Percentiles rank a stretch among this genome's conserved stretches.
Evolutionary conservation across 2,888 invertebrate species (phyloP).

Genomic region (Arrhopalites spinosus): DNA sequence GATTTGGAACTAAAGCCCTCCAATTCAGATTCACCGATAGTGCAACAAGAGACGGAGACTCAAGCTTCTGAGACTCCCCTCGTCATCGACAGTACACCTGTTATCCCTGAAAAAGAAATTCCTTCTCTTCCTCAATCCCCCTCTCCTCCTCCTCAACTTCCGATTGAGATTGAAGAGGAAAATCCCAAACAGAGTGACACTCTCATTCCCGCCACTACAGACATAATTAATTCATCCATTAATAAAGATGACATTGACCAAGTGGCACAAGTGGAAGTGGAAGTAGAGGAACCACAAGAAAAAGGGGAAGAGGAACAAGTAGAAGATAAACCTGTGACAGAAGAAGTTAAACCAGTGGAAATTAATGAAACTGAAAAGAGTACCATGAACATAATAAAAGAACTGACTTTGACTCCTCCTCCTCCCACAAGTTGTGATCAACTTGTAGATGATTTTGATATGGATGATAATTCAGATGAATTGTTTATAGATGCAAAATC

Average conservation of each 20-base stretch:
- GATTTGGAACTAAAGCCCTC: too few relatives aligned
- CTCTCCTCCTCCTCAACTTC: too few relatives aligned
- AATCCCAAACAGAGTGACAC: background rate
- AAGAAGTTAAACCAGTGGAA: background rate
- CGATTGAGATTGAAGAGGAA: background rate
- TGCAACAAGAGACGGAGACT: too few relatives aligned
- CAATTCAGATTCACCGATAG: too few relatives aligned
- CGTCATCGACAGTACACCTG: too few relatives aligned
- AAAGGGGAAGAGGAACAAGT: too few relatives aligned
- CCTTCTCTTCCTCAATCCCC: too few relatives aligned
- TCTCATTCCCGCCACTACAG: background rate
- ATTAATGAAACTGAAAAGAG: background rate
- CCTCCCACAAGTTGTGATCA: background rate
- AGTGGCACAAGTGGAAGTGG: background rate
- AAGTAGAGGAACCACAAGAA: background rate
- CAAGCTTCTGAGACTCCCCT: too few relatives aligned
- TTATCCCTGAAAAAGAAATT: too few relatives aligned
- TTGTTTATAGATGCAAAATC: constrained; percentile 33
- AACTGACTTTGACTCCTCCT: background rate
- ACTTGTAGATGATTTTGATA: constrained; percentile 2
- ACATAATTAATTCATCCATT: too few relatives aligned
- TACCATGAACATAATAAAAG: background rate
- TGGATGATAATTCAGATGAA: constrained; percentile 30
- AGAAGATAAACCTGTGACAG: too few relatives aligned
- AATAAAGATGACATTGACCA: background rate